Base-by-base conservation (phyloP, 2,888 invertebrate species). In the Merodon equestris region DNA sequence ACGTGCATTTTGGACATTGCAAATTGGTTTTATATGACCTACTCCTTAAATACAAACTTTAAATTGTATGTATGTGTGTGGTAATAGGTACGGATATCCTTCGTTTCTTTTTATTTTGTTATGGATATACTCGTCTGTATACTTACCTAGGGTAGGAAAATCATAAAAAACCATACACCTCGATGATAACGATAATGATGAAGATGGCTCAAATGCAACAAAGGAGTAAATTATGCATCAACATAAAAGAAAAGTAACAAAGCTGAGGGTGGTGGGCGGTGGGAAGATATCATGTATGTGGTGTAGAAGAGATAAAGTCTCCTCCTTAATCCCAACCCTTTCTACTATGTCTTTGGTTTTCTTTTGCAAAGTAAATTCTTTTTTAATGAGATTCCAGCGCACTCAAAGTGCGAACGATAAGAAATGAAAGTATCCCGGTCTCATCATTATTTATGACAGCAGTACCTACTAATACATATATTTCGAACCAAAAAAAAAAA, bases 401-500 rank as follows among this genome's bases (percentile, higher is more conserved):
- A 58, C 40, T 76, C 76, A 77, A 71, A 72, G 76, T 2, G 38
- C 45, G 57, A 51, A 45, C 50, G 61, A 60, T 66, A 50, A 71
- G 68, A 57, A 63, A 56, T 63, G 71, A 60, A 61, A 67, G 57
- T 57, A 61, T 72, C 60, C 51, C 63, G 42, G 14, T 17, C 77
- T 77, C 73, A 73, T 77, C 72, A 73, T 67, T 77, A 77, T 77
- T 77, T 67, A 77, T 73, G 67, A 63, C 67, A 17, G 14, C 2
- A n/a, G 18, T 13, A 34, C 42, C 17, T n/a, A 40, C 40, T 10
- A n/a, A 40, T 57, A 4, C 27, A 27, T 7, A n/a, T n/a, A n/a
- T n/a, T n/a, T 7, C 27, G 27, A 27, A 7, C 2, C 7, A 4
- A 2, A 27, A 27, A 27, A 27, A 7, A 27, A 27, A 27, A 27